These are phyloP conservation scores for Mandrillus leucophaeus DNA, from an alignment of 2,113 vertebrate genomes.

Conservation along the genomic window DNA sequence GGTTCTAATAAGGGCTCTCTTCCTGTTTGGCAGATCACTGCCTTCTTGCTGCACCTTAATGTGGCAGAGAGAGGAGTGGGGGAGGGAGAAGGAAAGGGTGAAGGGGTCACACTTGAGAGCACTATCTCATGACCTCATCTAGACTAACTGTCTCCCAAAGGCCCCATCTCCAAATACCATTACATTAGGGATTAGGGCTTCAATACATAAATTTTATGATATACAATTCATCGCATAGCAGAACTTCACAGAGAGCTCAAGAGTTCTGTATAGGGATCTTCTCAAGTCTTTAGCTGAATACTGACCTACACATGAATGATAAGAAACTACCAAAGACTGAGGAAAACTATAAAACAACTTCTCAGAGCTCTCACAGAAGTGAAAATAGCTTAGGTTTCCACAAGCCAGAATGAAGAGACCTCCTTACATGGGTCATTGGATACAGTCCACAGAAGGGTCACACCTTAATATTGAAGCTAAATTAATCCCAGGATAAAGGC, in stretches of 20 bases:
- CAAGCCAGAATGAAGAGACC: not conserved
- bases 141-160: not conserved
- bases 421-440: not conserved
- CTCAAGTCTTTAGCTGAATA: too few relatives aligned
- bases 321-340: too few relatives aligned
- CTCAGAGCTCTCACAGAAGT: not conserved
- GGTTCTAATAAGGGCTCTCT: too few relatives aligned
- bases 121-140: not conserved
- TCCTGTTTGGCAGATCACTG: too few relatives aligned
- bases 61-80: too few relatives aligned
- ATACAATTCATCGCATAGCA: not conserved
- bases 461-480: not conserved
- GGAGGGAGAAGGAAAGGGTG: too few relatives aligned
- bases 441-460: not conserved
- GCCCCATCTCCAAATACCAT: not conserved
- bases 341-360: not conserved
- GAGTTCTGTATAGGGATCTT: not conserved
- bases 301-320: too few relatives aligned
- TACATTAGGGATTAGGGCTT: not conserved
- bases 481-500: not conserved
- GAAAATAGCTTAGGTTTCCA: not conserved
- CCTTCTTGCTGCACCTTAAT: too few relatives aligned
- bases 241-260: not conserved
- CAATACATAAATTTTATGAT: not conserved
- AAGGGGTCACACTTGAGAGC: too few relatives aligned